Conservation (phyloP, 2,797 vertebrate species). For the Ctenopoma kingsleyae region DNA sequence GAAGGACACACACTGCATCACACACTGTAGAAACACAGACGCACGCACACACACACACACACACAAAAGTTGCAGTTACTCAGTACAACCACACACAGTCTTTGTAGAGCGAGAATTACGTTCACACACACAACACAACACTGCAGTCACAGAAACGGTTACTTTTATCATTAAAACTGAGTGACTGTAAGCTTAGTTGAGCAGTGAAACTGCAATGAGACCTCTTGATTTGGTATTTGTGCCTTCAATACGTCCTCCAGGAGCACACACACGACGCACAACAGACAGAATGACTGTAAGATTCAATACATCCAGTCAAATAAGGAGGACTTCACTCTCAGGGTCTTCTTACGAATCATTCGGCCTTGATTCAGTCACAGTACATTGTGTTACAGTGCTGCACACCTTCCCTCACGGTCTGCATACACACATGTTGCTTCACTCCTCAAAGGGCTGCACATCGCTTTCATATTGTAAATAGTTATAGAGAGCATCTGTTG, state of each 20-base stretch:
- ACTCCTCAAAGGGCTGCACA: slow-evolving; percentile 39
- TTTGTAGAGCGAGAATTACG: slow-evolving; percentile 3
- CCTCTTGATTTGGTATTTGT: slow-evolving; percentile 36
- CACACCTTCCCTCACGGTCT: neutral
- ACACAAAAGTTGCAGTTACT: slow-evolving; percentile 27
- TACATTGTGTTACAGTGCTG: slow-evolving; percentile 2
- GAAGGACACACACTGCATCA: slow-evolving; percentile 3
- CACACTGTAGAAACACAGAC: slow-evolving; percentile 5
- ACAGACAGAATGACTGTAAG: slow-evolving; percentile 38
- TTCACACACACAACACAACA: slow-evolving; percentile 9
- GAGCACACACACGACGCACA: slow-evolving; percentile 22
- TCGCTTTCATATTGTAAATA: neutral
- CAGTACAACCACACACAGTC: slow-evolving; percentile 16
- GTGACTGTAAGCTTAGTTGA: neutral
- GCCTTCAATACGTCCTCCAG: slow-evolving; percentile 49
- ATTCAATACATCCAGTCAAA: neutral
- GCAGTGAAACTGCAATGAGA: neutral
- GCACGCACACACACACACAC: neutral
- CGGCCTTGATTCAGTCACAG: neutral
- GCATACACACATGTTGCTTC: slow-evolving; percentile 11
- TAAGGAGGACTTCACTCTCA: slow-evolving; percentile 51
- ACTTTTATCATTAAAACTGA: neutral
- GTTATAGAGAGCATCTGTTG: neutral
- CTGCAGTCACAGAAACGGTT: slow-evolving; percentile 44
- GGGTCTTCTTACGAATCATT: slow-evolving; percentile 22